Evolutionary conservation across 2,113 vertebrate species (phyloP).

Genomic region (Thermophis baileyi): DNA sequence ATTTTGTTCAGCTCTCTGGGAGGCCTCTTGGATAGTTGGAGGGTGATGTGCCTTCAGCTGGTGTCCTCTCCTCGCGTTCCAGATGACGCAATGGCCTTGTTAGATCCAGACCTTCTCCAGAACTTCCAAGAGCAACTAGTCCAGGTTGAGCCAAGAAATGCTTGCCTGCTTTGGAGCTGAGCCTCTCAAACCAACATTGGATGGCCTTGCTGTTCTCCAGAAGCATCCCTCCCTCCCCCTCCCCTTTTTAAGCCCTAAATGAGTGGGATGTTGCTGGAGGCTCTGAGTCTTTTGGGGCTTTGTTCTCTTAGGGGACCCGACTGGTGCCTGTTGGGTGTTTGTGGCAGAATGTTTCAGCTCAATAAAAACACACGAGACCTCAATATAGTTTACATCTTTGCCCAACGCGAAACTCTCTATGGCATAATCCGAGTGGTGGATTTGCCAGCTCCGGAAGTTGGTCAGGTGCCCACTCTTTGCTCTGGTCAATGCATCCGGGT

Average conservation of each 20-base stretch:
- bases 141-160: neutral
- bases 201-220: neutral
- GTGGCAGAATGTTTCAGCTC: slow-evolving; percentile 12
- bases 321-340: neutral
- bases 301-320: neutral
- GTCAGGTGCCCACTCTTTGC: slow-evolving; percentile 25
- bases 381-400: neutral
- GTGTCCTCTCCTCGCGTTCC: neutral
- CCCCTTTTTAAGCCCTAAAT: neutral
- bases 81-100: neutral
- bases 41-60: neutral
- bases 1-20: neutral
- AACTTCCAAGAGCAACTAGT: neutral
- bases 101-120: neutral
- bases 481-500: slow-evolving; percentile 52
- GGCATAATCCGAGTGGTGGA: slow-evolving; percentile 23
- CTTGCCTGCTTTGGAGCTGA: neutral
- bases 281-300: neutral
- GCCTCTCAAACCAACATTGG: neutral
- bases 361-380: slow-evolving; percentile 16
- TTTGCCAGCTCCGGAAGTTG: slow-evolving; percentile 37
- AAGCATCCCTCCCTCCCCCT: neutral
- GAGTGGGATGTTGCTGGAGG: neutral
- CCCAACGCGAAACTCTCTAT: neutral
- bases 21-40: neutral